phyloP scores from a whole-genome alignment of 2,113 vertebrate genomes.

The Panthera tigris region DNA sequence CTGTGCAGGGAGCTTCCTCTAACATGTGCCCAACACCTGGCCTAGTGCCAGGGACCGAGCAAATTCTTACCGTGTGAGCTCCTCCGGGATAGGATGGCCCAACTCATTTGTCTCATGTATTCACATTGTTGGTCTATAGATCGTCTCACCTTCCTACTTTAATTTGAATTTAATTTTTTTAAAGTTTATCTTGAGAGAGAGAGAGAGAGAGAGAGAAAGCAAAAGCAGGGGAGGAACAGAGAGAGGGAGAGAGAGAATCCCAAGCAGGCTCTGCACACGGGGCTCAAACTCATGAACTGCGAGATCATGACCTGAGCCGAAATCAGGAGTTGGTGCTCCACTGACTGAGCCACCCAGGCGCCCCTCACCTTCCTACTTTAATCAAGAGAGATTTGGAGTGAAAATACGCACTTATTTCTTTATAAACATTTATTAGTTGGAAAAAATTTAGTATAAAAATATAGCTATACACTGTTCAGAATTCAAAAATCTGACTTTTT shows the following conservation, averaged over 20 bases:
- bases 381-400: not conserved
- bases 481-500: not conserved
- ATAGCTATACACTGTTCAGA: not conserved
- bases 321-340: no score
- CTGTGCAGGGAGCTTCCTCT: not conserved
- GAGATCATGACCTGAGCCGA: no score
- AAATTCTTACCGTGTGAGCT: not conserved
- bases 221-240: no score
- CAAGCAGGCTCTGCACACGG: no score
- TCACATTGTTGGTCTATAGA: not conserved
- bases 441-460: constrained; percentile 28
- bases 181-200: no score
- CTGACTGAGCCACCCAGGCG: no score
- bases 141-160: not conserved
- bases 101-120: not conserved
- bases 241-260: no score
- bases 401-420: not conserved
- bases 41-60: not conserved
- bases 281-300: no score
- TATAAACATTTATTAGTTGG: not conserved
- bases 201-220: no score
- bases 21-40: not conserved
- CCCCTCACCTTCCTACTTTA: not conserved
- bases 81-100: not conserved
- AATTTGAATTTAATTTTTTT: no score